phyloP scores from a whole-genome alignment of 2,888 invertebrate species.

The Drosophila pseudotalamancana region DNA sequence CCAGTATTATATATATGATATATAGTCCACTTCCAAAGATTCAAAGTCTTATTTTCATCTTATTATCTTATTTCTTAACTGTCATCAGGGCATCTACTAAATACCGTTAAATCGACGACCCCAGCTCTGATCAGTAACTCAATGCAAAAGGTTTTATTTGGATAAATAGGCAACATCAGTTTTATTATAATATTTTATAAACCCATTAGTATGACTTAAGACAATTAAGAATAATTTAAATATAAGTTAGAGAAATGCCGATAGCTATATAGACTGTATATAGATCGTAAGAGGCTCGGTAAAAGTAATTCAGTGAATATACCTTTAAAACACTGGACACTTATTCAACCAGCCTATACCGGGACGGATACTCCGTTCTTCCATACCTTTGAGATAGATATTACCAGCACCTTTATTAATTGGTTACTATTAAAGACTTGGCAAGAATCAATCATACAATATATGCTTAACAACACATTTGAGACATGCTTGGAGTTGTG shows the following conservation, averaged over 20 bases:
- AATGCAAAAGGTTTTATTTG: background rate
- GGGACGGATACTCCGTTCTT: constrained; percentile 16
- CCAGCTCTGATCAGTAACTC: too few relatives aligned
- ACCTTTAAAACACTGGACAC: constrained; percentile 48
- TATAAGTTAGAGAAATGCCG: constrained; percentile 6
- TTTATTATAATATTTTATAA: constrained; percentile 24
- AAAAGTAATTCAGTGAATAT: constrained; percentile 26
- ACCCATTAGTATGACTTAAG: constrained; percentile 13
- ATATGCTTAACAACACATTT: constrained; percentile 14
- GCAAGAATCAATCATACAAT: constrained; percentile 22
- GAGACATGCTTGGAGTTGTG: background rate
- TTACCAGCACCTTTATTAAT: constrained; percentile 16
- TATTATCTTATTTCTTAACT: too few relatives aligned
- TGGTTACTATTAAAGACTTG: constrained; percentile 8
- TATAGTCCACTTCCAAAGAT: too few relatives aligned
- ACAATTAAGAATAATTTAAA: constrained; percentile 22
- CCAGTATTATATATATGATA: too few relatives aligned
- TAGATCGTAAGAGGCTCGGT: constrained; percentile 10
- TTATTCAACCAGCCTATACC: constrained; percentile 49
- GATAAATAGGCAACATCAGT: constrained; percentile 27
- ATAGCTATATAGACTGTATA: constrained; percentile 12
- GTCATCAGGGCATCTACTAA: too few relatives aligned
- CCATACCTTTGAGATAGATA: constrained; percentile 20
- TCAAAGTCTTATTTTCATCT: too few relatives aligned
- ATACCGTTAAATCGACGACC: too few relatives aligned